Evolutionary conservation across 2,113 vertebrate genomes (phyloP).

Genomic region (Erythrocercus mccallii): DNA sequence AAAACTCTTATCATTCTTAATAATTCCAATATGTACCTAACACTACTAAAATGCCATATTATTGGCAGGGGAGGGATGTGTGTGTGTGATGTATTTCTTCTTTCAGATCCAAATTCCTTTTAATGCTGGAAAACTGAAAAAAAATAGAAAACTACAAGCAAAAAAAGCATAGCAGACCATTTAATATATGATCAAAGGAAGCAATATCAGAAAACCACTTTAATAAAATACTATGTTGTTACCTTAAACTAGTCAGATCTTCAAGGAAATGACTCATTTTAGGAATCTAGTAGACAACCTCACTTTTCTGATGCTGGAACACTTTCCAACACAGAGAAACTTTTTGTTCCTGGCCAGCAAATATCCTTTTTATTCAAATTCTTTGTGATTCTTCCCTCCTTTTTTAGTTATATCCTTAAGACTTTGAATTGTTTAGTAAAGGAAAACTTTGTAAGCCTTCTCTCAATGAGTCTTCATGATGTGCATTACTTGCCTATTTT

Average conservation of each 20-base stretch:
- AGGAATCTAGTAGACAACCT: not conserved
- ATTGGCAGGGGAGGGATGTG: fast-evolving
- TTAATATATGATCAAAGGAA: not conserved
- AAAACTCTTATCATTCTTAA: not conserved
- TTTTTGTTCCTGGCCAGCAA: not conserved
- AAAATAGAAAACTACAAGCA: not conserved
- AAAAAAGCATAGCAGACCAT: not conserved
- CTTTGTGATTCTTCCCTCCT: not conserved
- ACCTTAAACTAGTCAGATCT: not conserved
- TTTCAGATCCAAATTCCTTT: not conserved
- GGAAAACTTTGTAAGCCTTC: not conserved
- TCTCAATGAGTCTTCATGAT: not conserved
- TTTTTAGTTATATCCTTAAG: not conserved
- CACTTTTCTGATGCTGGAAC: not conserved
- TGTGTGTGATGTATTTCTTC: not conserved
- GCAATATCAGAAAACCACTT: not conserved
- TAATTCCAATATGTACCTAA: not conserved
- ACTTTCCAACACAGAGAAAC: not conserved
- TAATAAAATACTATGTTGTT: not conserved
- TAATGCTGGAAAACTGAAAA: not conserved
- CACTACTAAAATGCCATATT: not conserved
- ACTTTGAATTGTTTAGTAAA: not conserved
- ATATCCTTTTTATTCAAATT: not conserved
- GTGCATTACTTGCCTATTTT: not conserved
- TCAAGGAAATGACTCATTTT: not conserved